Evolutionary conservation across 1,140 invertebrate species (phyloP).

Genomic region (Sweltsa coloradensis): DNA sequence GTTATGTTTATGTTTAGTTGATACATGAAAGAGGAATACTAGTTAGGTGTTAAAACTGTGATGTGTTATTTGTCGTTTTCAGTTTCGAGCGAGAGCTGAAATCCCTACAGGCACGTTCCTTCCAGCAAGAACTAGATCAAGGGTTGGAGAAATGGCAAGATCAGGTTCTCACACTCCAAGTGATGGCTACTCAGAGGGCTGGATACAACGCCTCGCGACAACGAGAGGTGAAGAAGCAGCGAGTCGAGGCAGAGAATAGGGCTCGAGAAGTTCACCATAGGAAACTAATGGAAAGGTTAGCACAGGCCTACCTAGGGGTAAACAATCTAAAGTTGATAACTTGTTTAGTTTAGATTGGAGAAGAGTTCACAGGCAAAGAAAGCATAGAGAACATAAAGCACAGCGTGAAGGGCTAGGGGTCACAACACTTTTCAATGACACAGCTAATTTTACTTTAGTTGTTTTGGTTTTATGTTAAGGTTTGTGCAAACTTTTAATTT

Average conservation of each 20-base stretch:
- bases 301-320: no score
- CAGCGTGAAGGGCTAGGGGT: no score
- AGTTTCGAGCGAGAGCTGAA: slow-evolving; percentile 23
- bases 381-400: no score
- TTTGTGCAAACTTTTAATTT: no score
- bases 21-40: slow-evolving; percentile 5
- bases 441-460: no score
- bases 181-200: slow-evolving; percentile 20
- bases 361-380: no score
- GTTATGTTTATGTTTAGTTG: no score
- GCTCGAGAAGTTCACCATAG: slow-evolving; percentile 17
- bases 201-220: slow-evolving; percentile 17
- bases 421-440: no score
- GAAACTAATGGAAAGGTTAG: slow-evolving; percentile 19
- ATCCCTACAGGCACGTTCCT: slow-evolving; percentile 19
- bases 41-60: slow-evolving; percentile 4
- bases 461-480: no score
- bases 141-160: slow-evolving; percentile 26
- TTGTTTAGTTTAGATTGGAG: no score
- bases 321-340: no score
- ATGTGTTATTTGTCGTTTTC: slow-evolving; percentile 5
- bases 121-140: slow-evolving; percentile 21
- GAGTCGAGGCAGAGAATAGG: slow-evolving; percentile 19
- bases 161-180: slow-evolving; percentile 23
- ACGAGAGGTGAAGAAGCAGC: slow-evolving; percentile 18